A percentile compares a stretch with the other conserved stretches of the same genome.
phyloP scores from a whole-genome alignment of 1,140 invertebrate genomes.

The Pantala flavescens region DNA sequence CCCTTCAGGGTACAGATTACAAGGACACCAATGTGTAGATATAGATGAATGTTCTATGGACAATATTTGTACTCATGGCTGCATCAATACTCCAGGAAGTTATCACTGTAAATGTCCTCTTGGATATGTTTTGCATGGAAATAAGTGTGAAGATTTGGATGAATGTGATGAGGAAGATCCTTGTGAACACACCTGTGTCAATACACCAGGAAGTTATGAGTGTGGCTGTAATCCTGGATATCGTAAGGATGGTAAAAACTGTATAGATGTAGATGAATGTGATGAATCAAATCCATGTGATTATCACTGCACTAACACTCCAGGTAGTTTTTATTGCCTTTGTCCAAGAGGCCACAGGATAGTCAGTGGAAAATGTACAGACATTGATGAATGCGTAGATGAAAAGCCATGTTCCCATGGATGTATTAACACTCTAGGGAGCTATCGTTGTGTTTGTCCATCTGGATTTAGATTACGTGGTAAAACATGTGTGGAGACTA shows the following conservation, averaged over 20 bases:
- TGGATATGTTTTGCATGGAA: conserved; percentile 45
- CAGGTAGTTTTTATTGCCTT: conserved; percentile 62
- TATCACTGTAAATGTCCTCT: conserved; percentile 35
- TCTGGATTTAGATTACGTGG: conserved; percentile 64
- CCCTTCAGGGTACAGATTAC: conserved; percentile 54
- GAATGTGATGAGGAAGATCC: conserved; percentile 39
- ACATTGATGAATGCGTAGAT: conserved; percentile 71
- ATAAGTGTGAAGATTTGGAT: conserved; percentile 45
- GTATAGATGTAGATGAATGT: conserved; percentile 66
- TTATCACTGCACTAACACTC: conserved; percentile 64
- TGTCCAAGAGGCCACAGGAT: conserved; percentile 62
- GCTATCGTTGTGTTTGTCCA: conserved; percentile 36
- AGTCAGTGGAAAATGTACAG: conserved; percentile 65
- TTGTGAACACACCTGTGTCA: conserved; percentile 29
- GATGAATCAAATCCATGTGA: conserved; percentile 55
- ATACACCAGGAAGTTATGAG: conserved; percentile 36
- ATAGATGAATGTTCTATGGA: conserved; percentile 50
- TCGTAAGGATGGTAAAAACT: conserved; percentile 35
- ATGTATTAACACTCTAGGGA: conserved; percentile 32
- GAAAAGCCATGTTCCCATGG: conserved; percentile 48
- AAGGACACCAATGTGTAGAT: conserved; percentile 41
- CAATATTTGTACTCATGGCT: conserved; percentile 35
- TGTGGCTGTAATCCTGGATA: conserved; percentile 34
- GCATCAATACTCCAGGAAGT: conserved; percentile 36
- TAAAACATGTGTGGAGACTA: conserved; percentile 52